phyloP scores from a whole-genome alignment of 2,797 vertebrate species.

The Novumbra hubbsi region DNA sequence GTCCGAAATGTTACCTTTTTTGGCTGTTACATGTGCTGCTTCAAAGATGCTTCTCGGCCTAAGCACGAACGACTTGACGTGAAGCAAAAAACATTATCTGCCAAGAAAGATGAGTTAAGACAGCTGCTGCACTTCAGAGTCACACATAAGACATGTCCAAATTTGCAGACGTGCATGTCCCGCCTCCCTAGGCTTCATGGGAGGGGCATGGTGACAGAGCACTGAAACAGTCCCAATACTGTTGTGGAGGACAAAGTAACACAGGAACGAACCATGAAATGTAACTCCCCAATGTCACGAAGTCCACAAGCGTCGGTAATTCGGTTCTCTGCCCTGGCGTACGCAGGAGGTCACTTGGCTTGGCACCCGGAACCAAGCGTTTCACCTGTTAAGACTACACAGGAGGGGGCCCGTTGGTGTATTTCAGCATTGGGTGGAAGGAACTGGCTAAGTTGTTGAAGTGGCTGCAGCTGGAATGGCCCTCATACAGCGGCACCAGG shows the following conservation, averaged over 20 bases:
- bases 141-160: conserved; percentile 45
- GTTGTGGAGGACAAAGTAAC: conserved; percentile 18
- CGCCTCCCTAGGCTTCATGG: neutral
- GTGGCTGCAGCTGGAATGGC: conserved; percentile 88
- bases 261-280: conserved; percentile 18
- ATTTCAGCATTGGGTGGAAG: conserved; percentile 93
- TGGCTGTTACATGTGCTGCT: conserved; percentile 29
- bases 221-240: conserved; percentile 10
- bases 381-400: conserved; percentile 68
- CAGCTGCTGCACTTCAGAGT: conserved; percentile 49
- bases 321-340: neutral
- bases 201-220: neutral
- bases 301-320: neutral
- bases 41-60: conserved; percentile 32
- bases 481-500: conserved; percentile 85
- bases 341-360: neutral
- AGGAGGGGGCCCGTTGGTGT: conserved; percentile 92
- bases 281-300: neutral
- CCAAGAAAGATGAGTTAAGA: conserved; percentile 55
- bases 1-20: conserved; percentile 29
- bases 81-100: conserved; percentile 46
- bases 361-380: neutral
- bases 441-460: conserved; percentile 94
- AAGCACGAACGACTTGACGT: conserved; percentile 39
- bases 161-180: conserved; percentile 5